phyloP scores from a whole-genome alignment of 1,140 invertebrate genomes.

The Trichonephila clavata region DNA sequence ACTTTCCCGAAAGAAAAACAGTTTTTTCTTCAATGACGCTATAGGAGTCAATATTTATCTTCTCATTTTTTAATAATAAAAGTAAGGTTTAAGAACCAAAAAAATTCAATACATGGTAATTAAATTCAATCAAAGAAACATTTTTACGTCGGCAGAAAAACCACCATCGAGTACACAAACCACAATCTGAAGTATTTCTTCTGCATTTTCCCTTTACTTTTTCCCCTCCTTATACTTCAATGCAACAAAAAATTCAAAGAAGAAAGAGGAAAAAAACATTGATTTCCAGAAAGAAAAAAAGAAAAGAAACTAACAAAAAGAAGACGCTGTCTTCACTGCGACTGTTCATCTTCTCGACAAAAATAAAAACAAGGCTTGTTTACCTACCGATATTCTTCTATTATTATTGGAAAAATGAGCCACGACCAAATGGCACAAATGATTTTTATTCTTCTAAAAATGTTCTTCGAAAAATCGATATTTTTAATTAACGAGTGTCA shows the following conservation, averaged over 20 bases:
- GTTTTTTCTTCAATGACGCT: background rate
- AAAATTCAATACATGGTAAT: slow-evolving; percentile 19
- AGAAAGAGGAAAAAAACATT: background rate
- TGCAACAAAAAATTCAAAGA: background rate
- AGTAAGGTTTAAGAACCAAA: background rate
- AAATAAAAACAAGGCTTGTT: slow-evolving; percentile 14
- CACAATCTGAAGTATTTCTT: background rate
- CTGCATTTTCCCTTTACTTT: background rate
- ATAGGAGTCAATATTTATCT: background rate
- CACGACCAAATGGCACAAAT: slow-evolving; percentile 3
- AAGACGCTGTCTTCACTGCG: too few species aligned
- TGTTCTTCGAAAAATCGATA: slow-evolving; percentile 51
- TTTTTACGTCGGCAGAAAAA: background rate
- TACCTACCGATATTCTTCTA: background rate
- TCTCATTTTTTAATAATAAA: background rate
- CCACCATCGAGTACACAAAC: background rate
- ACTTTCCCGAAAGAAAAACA: background rate
- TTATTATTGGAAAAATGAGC: slow-evolving; percentile 16
- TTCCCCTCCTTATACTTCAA: background rate
- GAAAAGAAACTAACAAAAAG: background rate
- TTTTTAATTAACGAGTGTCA: slow-evolving; percentile 64
- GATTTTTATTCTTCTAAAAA: slow-evolving; percentile 57
- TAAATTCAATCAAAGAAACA: slow-evolving; percentile 36
- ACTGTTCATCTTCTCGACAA: background rate
- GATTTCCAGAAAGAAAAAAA: background rate